Percentiles rank a stretch among this genome's conserved stretches.
These are phyloP conservation scores for Xestobium rufovillosum DNA, from an alignment of 2,888 invertebrate genomes.

Conservation along the genomic window DNA sequence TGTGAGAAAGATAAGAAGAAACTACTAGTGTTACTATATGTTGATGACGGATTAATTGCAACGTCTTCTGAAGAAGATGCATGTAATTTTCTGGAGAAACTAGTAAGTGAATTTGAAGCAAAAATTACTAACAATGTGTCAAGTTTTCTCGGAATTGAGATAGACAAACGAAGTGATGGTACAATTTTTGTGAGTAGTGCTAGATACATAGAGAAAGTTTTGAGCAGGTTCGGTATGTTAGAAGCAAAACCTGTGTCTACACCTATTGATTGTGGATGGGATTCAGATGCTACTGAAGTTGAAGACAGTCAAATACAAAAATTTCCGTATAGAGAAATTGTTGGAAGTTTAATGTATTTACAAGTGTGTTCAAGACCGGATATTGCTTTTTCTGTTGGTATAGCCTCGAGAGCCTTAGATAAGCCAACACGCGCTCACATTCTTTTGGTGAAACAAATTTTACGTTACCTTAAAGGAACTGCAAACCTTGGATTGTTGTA, in stretches of 20 bases:
- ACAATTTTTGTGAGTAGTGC: constrained; percentile 10
- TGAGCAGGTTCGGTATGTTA: constrained; percentile 7
- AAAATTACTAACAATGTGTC: too few species aligned
- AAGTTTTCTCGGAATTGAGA: constrained; percentile 17
- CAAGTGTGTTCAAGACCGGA: constrained; percentile 10
- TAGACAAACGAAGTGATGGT: constrained; percentile 14
- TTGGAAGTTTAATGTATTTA: constrained; percentile 9
- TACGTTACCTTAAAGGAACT: constrained; percentile 9
- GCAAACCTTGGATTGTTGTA: constrained; percentile 6
- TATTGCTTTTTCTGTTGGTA: constrained; percentile 10
- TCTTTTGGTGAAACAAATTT: constrained; percentile 6
- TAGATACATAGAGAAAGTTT: constrained; percentile 6
- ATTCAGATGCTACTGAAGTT: constrained; percentile 4
- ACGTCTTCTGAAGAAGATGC: constrained; percentile 2
- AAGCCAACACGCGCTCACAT: constrained; percentile 3
- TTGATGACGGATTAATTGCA: constrained; percentile 10
- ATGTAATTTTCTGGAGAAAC: too few species aligned
- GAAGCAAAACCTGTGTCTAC: constrained; percentile 7
- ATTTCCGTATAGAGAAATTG: constrained; percentile 13
- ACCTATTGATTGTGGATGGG: constrained; percentile 4
- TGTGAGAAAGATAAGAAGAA: constrained; percentile 5
- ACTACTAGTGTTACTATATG: constrained; percentile 9
- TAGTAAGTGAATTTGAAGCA: too few species aligned
- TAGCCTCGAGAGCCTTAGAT: constrained; percentile 1
- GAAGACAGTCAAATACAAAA: too few species aligned